Evolutionary conservation across 2,113 vertebrate species (phyloP).

Genomic region (Pseudopodoces humilis): DNA sequence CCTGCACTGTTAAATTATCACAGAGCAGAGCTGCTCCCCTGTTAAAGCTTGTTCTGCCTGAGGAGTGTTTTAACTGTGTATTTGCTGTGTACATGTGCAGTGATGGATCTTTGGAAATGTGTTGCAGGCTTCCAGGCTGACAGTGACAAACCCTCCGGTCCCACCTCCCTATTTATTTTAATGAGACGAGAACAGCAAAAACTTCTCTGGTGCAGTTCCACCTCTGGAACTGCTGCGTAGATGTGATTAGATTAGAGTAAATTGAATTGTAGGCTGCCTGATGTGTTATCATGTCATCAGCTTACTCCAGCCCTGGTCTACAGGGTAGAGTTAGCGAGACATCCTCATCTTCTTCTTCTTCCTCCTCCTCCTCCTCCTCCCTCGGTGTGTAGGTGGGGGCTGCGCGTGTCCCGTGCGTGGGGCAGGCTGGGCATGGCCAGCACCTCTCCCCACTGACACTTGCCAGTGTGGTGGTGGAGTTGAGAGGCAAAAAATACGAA

Average conservation of each 20-base stretch:
- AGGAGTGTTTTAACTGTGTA: not conserved
- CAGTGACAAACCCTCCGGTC: constrained; percentile 16
- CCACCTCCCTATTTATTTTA: constrained; percentile 67
- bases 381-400: not conserved
- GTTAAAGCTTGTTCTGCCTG: not conserved
- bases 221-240: constrained; percentile 28
- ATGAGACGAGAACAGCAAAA: constrained; percentile 56
- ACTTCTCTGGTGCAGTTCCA: constrained; percentile 59
- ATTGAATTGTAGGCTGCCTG: constrained; percentile 64
- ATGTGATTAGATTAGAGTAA: constrained; percentile 57
- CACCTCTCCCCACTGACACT: not conserved
- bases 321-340: constrained; percentile 24
- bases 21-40: not conserved
- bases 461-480: not conserved
- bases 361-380: not conserved
- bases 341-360: not conserved
- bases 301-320: constrained; percentile 16
- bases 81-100: not conserved
- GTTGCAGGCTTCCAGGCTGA: constrained; percentile 28
- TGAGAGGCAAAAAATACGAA: constrained; percentile 16
- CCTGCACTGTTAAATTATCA: not conserved
- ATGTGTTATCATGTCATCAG: constrained; percentile 62
- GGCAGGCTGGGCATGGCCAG: not conserved
- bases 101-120: constrained; percentile 4
- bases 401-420: fast-evolving